Percentiles rank a stretch among this genome's conserved stretches.
These are phyloP conservation scores for Eupleurogrammus muticus DNA, from an alignment of 2,797 vertebrate genomes.

Conservation along the genomic window DNA sequence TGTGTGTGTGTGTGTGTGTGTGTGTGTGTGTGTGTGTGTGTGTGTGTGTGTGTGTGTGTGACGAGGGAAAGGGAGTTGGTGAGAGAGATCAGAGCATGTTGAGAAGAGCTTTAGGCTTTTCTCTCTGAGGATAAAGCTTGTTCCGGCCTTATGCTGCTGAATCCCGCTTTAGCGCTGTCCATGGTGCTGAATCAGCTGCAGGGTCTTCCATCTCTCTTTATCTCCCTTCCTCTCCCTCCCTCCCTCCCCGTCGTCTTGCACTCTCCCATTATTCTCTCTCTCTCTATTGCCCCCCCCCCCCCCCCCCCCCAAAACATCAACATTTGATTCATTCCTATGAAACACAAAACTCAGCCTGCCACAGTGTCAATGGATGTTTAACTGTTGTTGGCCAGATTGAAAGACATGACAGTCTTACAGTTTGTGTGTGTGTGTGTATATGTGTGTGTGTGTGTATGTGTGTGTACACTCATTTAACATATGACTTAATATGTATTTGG, in stretches of 20 bases:
- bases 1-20: not conserved
- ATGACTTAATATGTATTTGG: not conserved
- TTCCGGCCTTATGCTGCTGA: slow-evolving; percentile 72
- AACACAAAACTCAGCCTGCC: slow-evolving; percentile 28
- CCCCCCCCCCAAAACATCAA: slow-evolving; percentile 34
- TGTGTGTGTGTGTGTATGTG: no score
- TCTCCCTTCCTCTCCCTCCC: slow-evolving; percentile 21
- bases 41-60: slow-evolving; percentile 1
- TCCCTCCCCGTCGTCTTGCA: slow-evolving; percentile 27
- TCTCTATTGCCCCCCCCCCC: slow-evolving; percentile 2
- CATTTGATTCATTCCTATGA: slow-evolving; percentile 24
- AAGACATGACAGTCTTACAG: not conserved
- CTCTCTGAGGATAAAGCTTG: slow-evolving; percentile 76
- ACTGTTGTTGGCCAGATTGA: not conserved
- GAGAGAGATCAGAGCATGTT: slow-evolving; percentile 73
- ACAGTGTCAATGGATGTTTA: slow-evolving; percentile 15
- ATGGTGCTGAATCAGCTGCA: slow-evolving; percentile 73
- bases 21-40: not conserved
- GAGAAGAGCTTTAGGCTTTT: slow-evolving; percentile 76
- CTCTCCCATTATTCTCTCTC: slow-evolving; percentile 34
- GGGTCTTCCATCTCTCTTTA: slow-evolving; percentile 52
- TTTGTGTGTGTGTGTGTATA: no score
- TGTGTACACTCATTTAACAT: not conserved
- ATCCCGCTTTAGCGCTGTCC: slow-evolving; percentile 64
- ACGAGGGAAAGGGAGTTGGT: slow-evolving; percentile 28